Percentiles rank a stretch among this genome's conserved stretches.
These are phyloP conservation scores for Anthopleura xanthogrammica DNA, from an alignment of 92 coral and sea anemone genomes.

Conservation along the genomic window DNA sequence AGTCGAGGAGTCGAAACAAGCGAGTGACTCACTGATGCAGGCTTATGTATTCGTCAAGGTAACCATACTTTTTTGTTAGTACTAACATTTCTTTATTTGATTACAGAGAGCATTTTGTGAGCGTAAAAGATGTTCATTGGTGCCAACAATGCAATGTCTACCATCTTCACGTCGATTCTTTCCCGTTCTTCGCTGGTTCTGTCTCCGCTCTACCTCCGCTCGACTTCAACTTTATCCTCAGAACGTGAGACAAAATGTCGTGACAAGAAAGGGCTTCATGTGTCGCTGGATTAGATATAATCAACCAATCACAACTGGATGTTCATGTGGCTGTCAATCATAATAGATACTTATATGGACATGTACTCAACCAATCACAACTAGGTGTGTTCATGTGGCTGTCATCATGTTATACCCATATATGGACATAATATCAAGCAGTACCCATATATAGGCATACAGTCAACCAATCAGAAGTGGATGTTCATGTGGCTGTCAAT, in stretches of 20 bases:
- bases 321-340: conserved; percentile 23
- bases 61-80: background rate
- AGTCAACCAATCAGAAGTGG: background rate
- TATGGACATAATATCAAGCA: background rate
- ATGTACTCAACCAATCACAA: background rate
- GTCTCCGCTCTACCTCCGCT: conserved; percentile 32
- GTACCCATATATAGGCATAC: background rate
- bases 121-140: conserved; percentile 67
- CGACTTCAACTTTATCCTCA: conserved; percentile 9
- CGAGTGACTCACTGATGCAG: too few relatives aligned
- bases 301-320: conserved; percentile 38
- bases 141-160: conserved; percentile 51
- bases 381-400: background rate
- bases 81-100: background rate
- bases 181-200: conserved; percentile 69
- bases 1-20: too few relatives aligned
- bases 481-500: background rate
- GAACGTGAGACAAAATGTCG: conserved; percentile 5
- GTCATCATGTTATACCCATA: background rate
- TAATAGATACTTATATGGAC: background rate
- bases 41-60: too few relatives aligned
- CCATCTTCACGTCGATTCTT: conserved; percentile 54
- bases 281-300: conserved; percentile 35
- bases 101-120: conserved; percentile 69
- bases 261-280: conserved; percentile 22